These are phyloP conservation scores for Mallotus villosus DNA, from an alignment of 2,797 vertebrate species.

Conservation along the genomic window DNA sequence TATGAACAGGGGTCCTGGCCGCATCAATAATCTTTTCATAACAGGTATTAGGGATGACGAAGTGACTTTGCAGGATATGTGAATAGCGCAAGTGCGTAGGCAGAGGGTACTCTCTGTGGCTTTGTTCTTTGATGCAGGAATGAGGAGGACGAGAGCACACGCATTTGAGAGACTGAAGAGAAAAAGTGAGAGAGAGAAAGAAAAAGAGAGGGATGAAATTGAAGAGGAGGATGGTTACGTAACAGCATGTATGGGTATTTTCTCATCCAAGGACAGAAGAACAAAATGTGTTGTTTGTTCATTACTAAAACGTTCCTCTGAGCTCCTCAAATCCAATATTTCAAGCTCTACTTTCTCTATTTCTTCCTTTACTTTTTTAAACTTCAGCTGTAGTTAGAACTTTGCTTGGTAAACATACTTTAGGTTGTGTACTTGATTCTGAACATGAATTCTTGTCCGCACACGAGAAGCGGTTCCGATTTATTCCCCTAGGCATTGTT, in stretches of 20 bases:
- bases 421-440: constrained; percentile 54
- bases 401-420: constrained; percentile 42
- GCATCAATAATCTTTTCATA: background rate
- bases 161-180: constrained; percentile 37
- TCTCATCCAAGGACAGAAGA: constrained; percentile 14
- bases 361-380: constrained; percentile 38
- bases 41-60: background rate
- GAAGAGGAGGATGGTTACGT: constrained; percentile 36
- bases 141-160: constrained; percentile 42
- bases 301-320: background rate
- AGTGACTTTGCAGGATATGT: background rate
- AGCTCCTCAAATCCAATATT: background rate
- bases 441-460: constrained; percentile 47
- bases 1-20: background rate
- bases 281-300: background rate
- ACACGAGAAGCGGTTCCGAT: constrained; percentile 59
- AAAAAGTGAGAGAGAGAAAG: constrained; percentile 39
- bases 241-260: constrained; percentile 18
- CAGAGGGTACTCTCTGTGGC: background rate
- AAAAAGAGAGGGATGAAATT: constrained; percentile 39
- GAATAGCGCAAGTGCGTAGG: constrained; percentile 9
- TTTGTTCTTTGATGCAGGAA: constrained; percentile 36
- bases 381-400: too few species aligned
- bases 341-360: constrained; percentile 23
- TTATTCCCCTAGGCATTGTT: constrained; percentile 64